Conservation (phyloP, 2,888 invertebrate species). For the Synergus umbraculus region DNA sequence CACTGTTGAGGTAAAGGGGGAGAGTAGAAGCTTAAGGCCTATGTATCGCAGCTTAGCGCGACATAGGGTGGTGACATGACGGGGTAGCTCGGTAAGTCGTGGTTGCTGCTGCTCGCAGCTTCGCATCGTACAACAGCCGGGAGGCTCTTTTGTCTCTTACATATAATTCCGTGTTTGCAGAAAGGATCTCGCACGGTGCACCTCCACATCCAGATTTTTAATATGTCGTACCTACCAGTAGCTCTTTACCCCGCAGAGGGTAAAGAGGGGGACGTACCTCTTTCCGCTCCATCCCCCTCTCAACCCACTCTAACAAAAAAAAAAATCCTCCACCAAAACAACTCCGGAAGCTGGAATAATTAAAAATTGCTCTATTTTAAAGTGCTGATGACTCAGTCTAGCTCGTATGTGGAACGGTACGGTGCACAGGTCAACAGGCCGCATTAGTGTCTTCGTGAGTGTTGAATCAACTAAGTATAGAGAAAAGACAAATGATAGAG, state of each 20-base stretch:
- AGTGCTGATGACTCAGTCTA: constrained; percentile 63
- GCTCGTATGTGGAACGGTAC: constrained; percentile 15
- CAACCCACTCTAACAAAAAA: constrained; percentile 20
- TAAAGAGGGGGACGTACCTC: constrained; percentile 64
- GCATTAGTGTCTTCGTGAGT: constrained; percentile 15
- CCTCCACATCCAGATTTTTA: constrained; percentile 76
- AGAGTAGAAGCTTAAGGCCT: constrained; percentile 69
- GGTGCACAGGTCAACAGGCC: constrained; percentile 30
- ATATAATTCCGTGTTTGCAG: constrained; percentile 83
- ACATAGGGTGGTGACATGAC: constrained; percentile 48
- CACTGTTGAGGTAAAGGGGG: constrained; percentile 38
- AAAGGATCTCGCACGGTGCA: constrained; percentile 75
- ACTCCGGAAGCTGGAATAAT: constrained; percentile 69
- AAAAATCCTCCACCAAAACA: constrained; percentile 52
- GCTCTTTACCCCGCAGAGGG: not conserved
- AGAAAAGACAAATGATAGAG: constrained; percentile 28
- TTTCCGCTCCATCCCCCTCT: constrained; percentile 73
- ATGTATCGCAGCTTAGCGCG: constrained; percentile 71
- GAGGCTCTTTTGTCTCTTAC: constrained; percentile 78
- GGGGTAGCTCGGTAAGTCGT: constrained; percentile 43
- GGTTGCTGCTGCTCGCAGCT: constrained; percentile 37
- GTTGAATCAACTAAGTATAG: constrained; percentile 41
- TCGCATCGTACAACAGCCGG: constrained; percentile 46
- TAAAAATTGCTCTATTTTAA: constrained; percentile 75
- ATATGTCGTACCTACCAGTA: constrained; percentile 67